These are phyloP conservation scores for Agapostemon virescens DNA, from an alignment of 2,888 invertebrate species.

Conservation along the genomic window DNA sequence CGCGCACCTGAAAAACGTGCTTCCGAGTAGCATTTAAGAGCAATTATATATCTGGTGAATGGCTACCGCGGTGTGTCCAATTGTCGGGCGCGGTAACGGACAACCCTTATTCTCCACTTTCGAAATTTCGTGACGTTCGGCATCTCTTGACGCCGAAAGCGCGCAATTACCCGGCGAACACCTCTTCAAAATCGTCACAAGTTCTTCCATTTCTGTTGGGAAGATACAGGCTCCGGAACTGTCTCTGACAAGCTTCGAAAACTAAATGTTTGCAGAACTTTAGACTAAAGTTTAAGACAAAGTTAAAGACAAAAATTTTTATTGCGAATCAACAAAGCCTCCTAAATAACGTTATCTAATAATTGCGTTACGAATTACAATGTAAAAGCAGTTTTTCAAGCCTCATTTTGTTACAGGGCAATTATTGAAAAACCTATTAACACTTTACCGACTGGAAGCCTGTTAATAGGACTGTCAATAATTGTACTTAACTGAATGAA, in stretches of 20 bases:
- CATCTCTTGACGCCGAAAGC: not conserved
- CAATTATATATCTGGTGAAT: slow-evolving; percentile 63
- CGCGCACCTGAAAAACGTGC: slow-evolving; percentile 36
- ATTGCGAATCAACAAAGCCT: no score
- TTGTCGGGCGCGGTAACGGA: slow-evolving; percentile 15
- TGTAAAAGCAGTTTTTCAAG: no score
- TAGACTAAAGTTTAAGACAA: no score
- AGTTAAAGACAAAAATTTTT: no score
- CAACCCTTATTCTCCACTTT: not conserved
- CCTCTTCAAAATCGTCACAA: not conserved
- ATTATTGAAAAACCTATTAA: no score
- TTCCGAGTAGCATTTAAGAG: slow-evolving; percentile 50
- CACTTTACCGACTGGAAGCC: no score
- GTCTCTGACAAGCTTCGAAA: not conserved
- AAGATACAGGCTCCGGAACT: not conserved
- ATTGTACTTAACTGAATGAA: no score
- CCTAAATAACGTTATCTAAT: no score
- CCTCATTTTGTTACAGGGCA: no score
- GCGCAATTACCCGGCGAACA: not conserved
- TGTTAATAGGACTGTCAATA: no score
- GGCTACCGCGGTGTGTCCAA: slow-evolving; percentile 35
- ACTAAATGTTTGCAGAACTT: no score
- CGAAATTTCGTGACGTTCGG: slow-evolving; percentile 8
- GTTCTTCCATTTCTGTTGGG: not conserved
- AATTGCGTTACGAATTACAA: no score